Percentiles rank a stretch among this genome's conserved stretches.
phyloP scores from a whole-genome alignment of 2,113 vertebrate genomes.

The Mormyrus lacerda region DNA sequence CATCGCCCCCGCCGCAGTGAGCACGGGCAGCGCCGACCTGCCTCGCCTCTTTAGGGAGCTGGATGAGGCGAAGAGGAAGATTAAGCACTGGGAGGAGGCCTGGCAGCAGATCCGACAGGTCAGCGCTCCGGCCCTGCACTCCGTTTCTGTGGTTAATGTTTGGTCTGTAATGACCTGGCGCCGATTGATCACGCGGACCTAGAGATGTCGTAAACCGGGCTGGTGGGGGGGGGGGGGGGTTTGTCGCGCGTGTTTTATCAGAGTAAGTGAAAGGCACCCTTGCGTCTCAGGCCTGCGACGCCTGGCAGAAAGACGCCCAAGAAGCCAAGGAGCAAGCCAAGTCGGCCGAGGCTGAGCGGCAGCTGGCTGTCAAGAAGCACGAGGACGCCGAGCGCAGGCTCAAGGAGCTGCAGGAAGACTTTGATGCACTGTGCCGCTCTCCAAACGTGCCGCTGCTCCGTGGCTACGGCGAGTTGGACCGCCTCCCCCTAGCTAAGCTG shows the following conservation, averaged over 20 bases:
- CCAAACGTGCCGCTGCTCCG: slow-evolving; percentile 60
- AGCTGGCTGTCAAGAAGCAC: slow-evolving; percentile 69
- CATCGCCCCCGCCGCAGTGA: background rate
- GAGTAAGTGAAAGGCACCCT: background rate
- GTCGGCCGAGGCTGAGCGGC: slow-evolving; percentile 64
- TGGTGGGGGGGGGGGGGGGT: too few species aligned
- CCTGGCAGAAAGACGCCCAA: slow-evolving; percentile 76
- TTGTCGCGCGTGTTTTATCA: background rate
- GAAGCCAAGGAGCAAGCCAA: slow-evolving; percentile 78
- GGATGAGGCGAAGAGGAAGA: slow-evolving; percentile 80
- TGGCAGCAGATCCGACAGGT: slow-evolving; percentile 90
- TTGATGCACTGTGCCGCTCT: slow-evolving; percentile 63
- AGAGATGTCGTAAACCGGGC: background rate
- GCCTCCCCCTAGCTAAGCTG: slow-evolving; percentile 74
- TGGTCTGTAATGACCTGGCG: background rate
- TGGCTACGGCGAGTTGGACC: slow-evolving; percentile 67
- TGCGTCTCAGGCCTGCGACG: slow-evolving; percentile 68
- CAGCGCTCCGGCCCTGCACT: slow-evolving; percentile 7
- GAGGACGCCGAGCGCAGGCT: slow-evolving; percentile 74
- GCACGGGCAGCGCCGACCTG: slow-evolving; percentile 60
- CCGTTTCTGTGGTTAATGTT: background rate
- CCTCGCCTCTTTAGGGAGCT: slow-evolving; percentile 72
- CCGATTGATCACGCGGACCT: background rate
- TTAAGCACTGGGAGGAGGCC: slow-evolving; percentile 86
- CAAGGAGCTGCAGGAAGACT: slow-evolving; percentile 71